Percentiles rank a stretch among this genome's conserved stretches.
phyloP scores from a whole-genome alignment of 2,113 vertebrate species.

The Alligator mississippiensis region DNA sequence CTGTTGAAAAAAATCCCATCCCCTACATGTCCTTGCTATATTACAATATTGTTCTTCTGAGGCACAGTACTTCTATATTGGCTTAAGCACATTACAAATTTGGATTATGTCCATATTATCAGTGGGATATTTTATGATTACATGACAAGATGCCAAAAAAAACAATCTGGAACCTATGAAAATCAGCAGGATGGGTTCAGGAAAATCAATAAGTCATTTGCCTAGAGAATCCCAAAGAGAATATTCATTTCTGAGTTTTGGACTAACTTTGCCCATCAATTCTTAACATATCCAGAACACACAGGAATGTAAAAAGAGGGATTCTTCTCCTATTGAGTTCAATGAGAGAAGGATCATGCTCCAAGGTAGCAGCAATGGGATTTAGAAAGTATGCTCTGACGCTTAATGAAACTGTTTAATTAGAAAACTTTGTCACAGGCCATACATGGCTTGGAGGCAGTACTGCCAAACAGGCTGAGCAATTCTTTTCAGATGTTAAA shows the following conservation, averaged over 20 bases:
- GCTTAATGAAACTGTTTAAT: conserved; percentile 64
- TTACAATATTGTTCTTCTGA: neutral
- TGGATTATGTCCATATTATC: conserved; percentile 26
- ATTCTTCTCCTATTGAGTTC: conserved; percentile 7
- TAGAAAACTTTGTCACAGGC: conserved; percentile 63
- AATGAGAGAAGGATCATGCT: neutral
- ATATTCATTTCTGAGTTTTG: conserved; percentile 38
- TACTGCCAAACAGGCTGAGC: conserved; percentile 46
- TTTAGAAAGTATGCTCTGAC: conserved; percentile 18
- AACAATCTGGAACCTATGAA: neutral
- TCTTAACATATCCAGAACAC: neutral
- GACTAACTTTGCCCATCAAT: conserved; percentile 63
- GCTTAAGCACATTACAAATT: neutral
- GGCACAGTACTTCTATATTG: neutral
- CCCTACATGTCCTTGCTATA: neutral
- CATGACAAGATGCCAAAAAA: conserved; percentile 22
- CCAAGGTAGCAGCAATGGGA: conserved; percentile 1
- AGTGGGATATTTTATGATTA: conserved; percentile 46
- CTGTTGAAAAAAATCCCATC: neutral
- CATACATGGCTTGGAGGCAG: conserved; percentile 19
- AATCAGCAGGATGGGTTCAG: conserved; percentile 37
- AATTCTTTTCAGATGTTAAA: conserved; percentile 15
- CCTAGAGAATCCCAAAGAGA: conserved; percentile 60
- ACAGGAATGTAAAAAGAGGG: conserved; percentile 36
- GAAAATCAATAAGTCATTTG: conserved; percentile 69